Evolutionary conservation across 2,113 vertebrate species (phyloP).

Genomic region (Girardinichthys multiradiatus): DNA sequence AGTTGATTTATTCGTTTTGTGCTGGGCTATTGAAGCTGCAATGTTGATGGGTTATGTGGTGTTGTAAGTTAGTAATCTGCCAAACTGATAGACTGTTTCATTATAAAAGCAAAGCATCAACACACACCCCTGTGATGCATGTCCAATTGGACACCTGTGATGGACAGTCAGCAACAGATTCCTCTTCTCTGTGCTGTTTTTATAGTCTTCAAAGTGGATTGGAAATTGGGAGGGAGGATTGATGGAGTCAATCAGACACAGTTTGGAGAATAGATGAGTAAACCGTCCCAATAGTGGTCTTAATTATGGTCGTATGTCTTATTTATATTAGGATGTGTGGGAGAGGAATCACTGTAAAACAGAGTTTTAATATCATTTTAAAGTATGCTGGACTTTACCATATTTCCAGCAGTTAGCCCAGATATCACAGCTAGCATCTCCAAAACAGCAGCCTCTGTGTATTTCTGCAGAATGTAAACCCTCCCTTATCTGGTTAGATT

Average conservation of each 20-base stretch:
- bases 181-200: conserved; percentile 40
- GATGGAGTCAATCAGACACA: not conserved
- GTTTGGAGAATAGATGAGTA: not conserved
- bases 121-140: conserved; percentile 28
- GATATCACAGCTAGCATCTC: too few species aligned
- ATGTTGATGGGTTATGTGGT: conserved; percentile 50
- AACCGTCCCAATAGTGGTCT: not conserved
- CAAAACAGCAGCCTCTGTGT: too few species aligned
- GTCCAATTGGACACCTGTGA: conserved; percentile 61
- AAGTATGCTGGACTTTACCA: too few species aligned
- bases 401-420: too few species aligned
- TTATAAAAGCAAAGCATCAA: conserved; percentile 49
- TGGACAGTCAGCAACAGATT: conserved; percentile 47
- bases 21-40: conserved; percentile 7
- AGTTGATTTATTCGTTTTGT: conserved; percentile 35
- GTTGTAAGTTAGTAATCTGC: conserved; percentile 59
- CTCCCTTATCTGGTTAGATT: too few species aligned
- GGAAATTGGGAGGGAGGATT: not conserved
- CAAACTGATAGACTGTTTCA: conserved; percentile 64
- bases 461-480: too few species aligned
- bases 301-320: too few species aligned
- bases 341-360: too few species aligned
- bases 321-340: too few species aligned
- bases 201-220: conserved; percentile 57
- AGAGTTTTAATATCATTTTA: too few species aligned